A percentile compares a stretch with the other conserved stretches of the same genome.
Conservation (phyloP, 2,888 invertebrate species). For the Disparrhopalites patrizii region DNA sequence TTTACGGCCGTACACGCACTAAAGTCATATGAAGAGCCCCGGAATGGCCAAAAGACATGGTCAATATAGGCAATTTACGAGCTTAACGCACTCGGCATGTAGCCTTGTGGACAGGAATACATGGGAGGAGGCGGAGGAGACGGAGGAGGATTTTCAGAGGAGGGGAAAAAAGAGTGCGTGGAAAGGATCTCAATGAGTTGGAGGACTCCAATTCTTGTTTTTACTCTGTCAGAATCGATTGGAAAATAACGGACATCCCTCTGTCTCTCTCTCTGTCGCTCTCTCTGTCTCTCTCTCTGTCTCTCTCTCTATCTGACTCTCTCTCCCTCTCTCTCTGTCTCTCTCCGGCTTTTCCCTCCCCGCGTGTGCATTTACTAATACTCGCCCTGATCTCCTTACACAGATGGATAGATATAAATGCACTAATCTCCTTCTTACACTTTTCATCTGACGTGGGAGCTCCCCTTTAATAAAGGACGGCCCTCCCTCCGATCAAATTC, state of each 20-base stretch:
- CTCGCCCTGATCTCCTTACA: constrained; percentile 11
- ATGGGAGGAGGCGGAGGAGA: neutral
- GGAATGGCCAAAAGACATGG: too few species aligned
- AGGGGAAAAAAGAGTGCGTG: constrained; percentile 8
- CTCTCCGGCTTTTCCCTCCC: neutral
- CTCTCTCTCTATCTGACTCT: constrained; percentile 12
- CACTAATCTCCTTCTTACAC: constrained; percentile 31
- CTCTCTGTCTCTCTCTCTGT: too few species aligned
- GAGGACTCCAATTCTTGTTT: too few species aligned
- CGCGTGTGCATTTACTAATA: too few species aligned
- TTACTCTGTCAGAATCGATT: constrained; percentile 10
- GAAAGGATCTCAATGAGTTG: constrained; percentile 13
- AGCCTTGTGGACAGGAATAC: too few species aligned
- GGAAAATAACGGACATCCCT: constrained; percentile 23
- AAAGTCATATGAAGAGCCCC: neutral
- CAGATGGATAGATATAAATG: constrained; percentile 29
- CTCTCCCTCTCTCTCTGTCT: neutral
- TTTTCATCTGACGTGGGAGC: constrained; percentile 21
- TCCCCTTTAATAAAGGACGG: constrained; percentile 14
- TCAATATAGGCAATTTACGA: too few species aligned
- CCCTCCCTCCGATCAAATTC: neutral
- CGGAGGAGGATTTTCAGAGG: neutral
- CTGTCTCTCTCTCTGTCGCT: neutral
- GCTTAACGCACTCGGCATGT: too few species aligned
- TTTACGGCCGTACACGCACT: neutral